Conservation (phyloP, 2,113 vertebrate species). For the Dinomys branickii region DNA sequence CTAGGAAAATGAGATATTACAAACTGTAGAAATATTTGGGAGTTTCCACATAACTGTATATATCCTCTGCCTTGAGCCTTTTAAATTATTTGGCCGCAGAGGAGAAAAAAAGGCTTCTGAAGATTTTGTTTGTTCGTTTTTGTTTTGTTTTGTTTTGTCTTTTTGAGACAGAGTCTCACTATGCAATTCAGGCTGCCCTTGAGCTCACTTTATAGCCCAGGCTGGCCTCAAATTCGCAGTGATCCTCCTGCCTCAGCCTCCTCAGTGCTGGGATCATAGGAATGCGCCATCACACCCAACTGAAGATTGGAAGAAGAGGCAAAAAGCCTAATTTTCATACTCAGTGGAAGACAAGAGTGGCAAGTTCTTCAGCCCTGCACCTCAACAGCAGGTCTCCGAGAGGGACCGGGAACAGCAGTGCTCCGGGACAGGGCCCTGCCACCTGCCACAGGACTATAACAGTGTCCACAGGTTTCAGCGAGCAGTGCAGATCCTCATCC, state of each 20-base stretch:
- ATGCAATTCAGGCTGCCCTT: too few species aligned
- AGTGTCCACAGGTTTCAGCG: background rate
- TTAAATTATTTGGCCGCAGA: background rate
- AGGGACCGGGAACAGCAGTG: background rate
- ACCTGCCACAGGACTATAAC: background rate
- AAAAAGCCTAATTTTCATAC: background rate
- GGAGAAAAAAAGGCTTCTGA: background rate
- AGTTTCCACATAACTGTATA: background rate
- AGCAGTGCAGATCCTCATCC: background rate
- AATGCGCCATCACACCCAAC: too few species aligned
- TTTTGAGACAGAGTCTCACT: too few species aligned
- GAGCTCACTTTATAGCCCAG: too few species aligned
- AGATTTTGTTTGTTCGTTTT: too few species aligned
- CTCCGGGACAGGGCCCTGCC: background rate
- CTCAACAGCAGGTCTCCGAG: background rate
- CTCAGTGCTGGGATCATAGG: too few species aligned
- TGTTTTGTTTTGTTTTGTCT: too few species aligned
- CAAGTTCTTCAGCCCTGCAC: background rate
- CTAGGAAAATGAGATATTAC: constrained; percentile 6
- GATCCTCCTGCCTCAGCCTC: too few species aligned
- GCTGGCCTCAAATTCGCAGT: too few species aligned
- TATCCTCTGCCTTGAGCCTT: background rate
- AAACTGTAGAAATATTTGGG: background rate
- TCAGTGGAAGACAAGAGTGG: background rate
- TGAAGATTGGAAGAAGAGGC: background rate